Base-by-base conservation (phyloP, 2,888 invertebrate genomes). In the Dicyrtoma fusca region DNA sequence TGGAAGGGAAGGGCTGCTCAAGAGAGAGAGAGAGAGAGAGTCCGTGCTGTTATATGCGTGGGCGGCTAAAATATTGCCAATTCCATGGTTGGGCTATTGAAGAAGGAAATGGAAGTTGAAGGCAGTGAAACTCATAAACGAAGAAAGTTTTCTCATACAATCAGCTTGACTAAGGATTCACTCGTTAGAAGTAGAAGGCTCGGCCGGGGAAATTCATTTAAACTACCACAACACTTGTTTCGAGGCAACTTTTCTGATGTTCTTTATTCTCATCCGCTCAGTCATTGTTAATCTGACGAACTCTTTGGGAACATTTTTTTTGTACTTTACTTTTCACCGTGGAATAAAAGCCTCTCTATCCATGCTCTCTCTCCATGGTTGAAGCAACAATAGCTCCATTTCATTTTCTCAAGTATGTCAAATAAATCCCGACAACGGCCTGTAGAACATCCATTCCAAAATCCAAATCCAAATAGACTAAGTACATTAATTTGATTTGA, bases 71-170 rank as follows among this genome's bases (percentile, higher is more conserved):
- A 34, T 3, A 34, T 34, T 34, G 34, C 34, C 34, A 34, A 34
- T 34, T 34, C 34, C 34, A 34, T 3, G 53, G 53, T 21, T 53
- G 17, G 53, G n/a, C 17, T n/a, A 10, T 17, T 17, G 19, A 17
- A 53, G 19, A 23, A 53, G 53, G 6, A 53, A 53, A 53, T 53
- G 53, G 53, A 53, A 17, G n/a, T 14, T 17, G 19, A 1, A 21
- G 21, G n/a, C 19, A 45, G 23, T 21, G 64, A 25, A 63, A 64
- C 49, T 49, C 49, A 25, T 64, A 64, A 49, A 25, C 57, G 57
- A 49, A 64, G 62, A 64, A 64, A 64, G 64, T 64, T 64, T 64
- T 49, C 64, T 47, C 49, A 49, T 49, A 49, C 49, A 64, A 64
- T 64, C 47, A 64, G 47, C 49, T 61, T 19, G 19, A 34, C 23